Conservation (phyloP, 2,113 vertebrate genomes). For the Acrocephalus kingi region DNA sequence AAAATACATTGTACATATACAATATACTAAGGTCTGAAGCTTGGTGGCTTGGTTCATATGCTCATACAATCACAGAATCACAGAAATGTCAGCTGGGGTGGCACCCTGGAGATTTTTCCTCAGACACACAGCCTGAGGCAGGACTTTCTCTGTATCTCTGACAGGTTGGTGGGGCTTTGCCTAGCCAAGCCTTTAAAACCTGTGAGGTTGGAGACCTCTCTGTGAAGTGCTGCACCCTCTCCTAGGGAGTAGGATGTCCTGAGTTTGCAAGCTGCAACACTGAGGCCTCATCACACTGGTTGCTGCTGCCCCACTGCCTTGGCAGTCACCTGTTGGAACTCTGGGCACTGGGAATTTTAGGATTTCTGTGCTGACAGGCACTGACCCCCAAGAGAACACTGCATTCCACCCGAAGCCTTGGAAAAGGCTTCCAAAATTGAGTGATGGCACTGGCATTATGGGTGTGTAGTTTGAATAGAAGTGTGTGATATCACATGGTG, state of each 20-base stretch:
- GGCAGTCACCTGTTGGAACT: background rate
- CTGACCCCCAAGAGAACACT: no score
- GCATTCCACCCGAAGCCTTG: no score
- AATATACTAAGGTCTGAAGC: background rate
- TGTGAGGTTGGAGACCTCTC: background rate
- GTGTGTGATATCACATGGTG: no score
- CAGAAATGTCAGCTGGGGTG: background rate
- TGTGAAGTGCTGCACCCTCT: background rate
- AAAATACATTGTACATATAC: background rate
- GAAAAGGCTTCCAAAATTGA: no score
- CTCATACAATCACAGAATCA: background rate
- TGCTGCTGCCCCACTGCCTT: background rate
- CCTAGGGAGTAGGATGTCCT: background rate
- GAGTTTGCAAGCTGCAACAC: fast-evolving
- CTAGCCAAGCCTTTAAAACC: background rate
- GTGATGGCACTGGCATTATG: no score
- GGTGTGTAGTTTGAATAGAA: no score
- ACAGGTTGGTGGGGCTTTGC: background rate
- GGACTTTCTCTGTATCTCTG: background rate
- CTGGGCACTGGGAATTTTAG: no score
- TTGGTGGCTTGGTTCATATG: background rate
- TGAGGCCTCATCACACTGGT: fast-evolving
- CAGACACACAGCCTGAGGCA: background rate
- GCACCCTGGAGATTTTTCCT: background rate
- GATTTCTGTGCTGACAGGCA: no score